A percentile compares a stretch with the other conserved stretches of the same genome.
These are phyloP conservation scores for Tetramorium simillimum DNA, from an alignment of 1,140 invertebrate genomes.

Conservation along the genomic window DNA sequence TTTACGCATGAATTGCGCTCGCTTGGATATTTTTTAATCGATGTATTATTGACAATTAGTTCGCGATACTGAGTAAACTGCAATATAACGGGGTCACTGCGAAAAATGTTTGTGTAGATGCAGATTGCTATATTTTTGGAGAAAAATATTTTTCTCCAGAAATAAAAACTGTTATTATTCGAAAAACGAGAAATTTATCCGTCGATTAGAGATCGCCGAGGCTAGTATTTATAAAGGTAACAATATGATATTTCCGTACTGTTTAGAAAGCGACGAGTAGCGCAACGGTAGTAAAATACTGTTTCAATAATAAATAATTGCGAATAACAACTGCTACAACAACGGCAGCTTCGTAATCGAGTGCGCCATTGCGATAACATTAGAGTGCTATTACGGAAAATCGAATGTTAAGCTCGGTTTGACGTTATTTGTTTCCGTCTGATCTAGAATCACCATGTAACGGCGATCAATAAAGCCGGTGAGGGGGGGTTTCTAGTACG, in stretches of 20 bases:
- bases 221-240: neutral
- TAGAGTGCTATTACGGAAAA: slow-evolving; percentile 28
- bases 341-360: neutral
- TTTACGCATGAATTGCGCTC: slow-evolving; percentile 18
- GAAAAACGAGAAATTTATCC: slow-evolving; percentile 11
- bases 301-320: slow-evolving; percentile 21
- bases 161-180: neutral
- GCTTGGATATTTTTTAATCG: slow-evolving; percentile 35
- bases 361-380: slow-evolving; percentile 2
- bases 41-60: slow-evolving; percentile 45
- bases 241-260: slow-evolving; percentile 4
- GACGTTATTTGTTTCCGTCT: slow-evolving; percentile 20
- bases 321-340: neutral
- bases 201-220: neutral
- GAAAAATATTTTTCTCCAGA: neutral
- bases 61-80: neutral
- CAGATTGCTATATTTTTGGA: neutral
- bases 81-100: neutral
- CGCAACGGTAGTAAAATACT: neutral
- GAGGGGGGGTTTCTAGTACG: slow-evolving; percentile 1
- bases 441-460: slow-evolving; percentile 45
- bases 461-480: slow-evolving; percentile 44
- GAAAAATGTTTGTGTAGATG: neutral
- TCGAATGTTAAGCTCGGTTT: slow-evolving; percentile 20
- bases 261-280: slow-evolving; percentile 8